Evolutionary conservation across 2,888 invertebrate species (phyloP), one percentile per base, ranked within the genome.

Genomic region (Drosophila parthenogenetica): DNA sequence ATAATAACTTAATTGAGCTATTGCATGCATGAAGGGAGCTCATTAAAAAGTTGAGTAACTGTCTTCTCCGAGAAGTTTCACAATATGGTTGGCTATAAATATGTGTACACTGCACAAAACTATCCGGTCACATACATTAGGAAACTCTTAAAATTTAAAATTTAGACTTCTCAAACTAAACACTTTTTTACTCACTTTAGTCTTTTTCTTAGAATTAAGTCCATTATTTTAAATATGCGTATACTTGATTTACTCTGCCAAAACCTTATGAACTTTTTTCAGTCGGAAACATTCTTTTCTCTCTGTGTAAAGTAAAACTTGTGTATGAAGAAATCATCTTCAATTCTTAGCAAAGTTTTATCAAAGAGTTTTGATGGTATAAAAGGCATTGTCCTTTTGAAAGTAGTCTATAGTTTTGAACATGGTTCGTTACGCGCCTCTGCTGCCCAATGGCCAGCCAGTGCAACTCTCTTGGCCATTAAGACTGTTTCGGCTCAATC

Each of bases 1-100:
- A 59, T 86, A 86, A 86, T 86, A 87, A 81, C 81, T 84, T 83
- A 87, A 83, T 83, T 83, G 83, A 81, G 75, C 66, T 66, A 73
- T 77, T 51, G 71, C 82, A 87, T 75, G 87, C 83, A 81, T 73
- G 84, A 66, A 68, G 71, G 74, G 63, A 55, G 63, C 74, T 77
- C 72, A 79, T 84, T 81, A 77, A 70, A 81, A 84, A 84, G 74
- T 84, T 84, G 65, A 25, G 42, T 57, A 83, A 67, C 65, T 73
- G 69, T 37, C 35, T 57, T n/a, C 32, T 35, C 19, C 5, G n/a
- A 4, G 32, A 32, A 55, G 25, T 40, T 40, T 13, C 22, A 17
- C 10, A 25, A n/a, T 13, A 29, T 37, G n/a, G 10, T 55, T 45
- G 19, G 49, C 8, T 35, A 49, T 35, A 49, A 49, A 49, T 49